Base-by-base conservation (phyloP, 2,888 invertebrate genomes). In the Zygaena filipendulae region DNA sequence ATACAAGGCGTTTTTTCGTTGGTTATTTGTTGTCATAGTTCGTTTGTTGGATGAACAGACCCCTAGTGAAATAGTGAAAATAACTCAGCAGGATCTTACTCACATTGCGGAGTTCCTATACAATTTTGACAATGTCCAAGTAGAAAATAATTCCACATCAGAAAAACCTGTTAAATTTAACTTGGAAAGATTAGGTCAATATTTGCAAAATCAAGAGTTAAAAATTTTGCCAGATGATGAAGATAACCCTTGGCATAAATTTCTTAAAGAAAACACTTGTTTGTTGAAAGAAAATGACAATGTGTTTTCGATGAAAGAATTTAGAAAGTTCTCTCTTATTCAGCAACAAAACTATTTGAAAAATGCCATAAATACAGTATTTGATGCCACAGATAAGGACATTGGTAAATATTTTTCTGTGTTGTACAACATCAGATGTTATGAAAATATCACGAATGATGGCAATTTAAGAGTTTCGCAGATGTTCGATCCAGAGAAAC, bases 1-100 rank as follows among this genome's bases (percentile, higher is more conserved):
- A 58, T 95, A 95, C 61, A 94, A 95, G 71, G 90, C 95, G 4
- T 96, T 97, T 57, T 90, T 91, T 49, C 85, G 93, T 20, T 97
- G 97, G 97, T 80, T 97, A 2, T 93, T 93, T 63, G 89, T 90
- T 5, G 91, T 90, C 1, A 95, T 96, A 35, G 82, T 93, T 10
- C 83, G 92, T 29, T 67, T 95, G 30, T 85, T 91, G 36, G 93
- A 93, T 47, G 94, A 95, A 54, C 87, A 88, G 44, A 85, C 92
- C 11, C 89, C 94, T 6, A 84, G 88, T 18, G 95, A 95, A 58
- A 87, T 91, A 42, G 87, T 88, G 4, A 88, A 91, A 66, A 87
- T 93, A 48, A 90, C 91, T 6, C 94, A 95, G 56, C 94, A 95
- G 61, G 95, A 94, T 52, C 82, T 94, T 4, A 87, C 88, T n/a